These are phyloP conservation scores for Bucco capensis DNA, from an alignment of 2,113 vertebrate species.

Conservation along the genomic window DNA sequence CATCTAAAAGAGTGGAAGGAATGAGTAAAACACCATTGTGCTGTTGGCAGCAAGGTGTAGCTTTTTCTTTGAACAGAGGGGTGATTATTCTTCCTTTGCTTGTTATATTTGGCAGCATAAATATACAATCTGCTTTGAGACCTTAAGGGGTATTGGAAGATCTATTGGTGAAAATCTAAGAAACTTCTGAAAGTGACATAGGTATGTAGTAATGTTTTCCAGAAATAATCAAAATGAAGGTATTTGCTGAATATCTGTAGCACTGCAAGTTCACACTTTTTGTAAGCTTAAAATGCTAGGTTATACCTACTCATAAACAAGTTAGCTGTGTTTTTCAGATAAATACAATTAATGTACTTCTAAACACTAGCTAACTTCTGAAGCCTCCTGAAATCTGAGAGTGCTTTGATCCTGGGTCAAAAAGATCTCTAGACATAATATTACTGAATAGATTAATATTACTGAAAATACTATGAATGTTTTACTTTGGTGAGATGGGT, in stretches of 20 bases:
- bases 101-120: background rate
- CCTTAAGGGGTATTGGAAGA: background rate
- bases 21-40: background rate
- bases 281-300: background rate
- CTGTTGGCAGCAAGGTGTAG: background rate
- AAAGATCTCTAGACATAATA: background rate
- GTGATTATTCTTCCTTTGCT: background rate
- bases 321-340: background rate
- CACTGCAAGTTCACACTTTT: background rate
- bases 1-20: background rate
- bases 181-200: background rate
- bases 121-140: background rate
- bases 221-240: background rate
- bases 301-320: background rate
- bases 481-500: background rate
- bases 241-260: background rate
- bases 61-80: background rate
- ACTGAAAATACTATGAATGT: background rate
- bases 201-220: background rate
- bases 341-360: background rate
- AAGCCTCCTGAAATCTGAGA: background rate
- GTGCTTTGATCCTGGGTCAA: background rate
- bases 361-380: background rate
- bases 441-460: background rate
- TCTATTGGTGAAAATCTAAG: background rate